A percentile compares a stretch with the other conserved stretches of the same genome.
Conservation (phyloP, 2,113 vertebrate genomes). For the Microcebus griseorufus region DNA sequence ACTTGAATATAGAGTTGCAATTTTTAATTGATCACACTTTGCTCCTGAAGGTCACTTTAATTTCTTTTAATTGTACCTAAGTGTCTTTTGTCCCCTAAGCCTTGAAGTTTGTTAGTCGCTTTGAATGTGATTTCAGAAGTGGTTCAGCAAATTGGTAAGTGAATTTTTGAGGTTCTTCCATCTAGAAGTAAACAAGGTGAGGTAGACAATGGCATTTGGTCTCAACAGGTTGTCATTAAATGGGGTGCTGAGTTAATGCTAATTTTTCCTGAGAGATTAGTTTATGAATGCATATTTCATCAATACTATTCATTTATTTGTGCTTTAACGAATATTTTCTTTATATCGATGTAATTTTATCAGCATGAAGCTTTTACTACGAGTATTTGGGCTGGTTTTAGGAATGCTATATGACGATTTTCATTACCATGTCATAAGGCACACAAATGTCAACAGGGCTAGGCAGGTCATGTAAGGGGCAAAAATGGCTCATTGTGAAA, state of each 20-base stretch:
- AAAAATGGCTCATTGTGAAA: not conserved
- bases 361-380: not conserved
- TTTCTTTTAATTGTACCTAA: conserved; percentile 70
- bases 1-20: not conserved
- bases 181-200: conserved; percentile 74
- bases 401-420: not conserved
- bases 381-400: not conserved
- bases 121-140: conserved; percentile 82
- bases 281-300: conserved; percentile 59
- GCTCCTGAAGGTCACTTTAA: conserved; percentile 59
- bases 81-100: not conserved
- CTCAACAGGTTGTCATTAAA: conserved; percentile 51
- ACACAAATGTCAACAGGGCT: not conserved
- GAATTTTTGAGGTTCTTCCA: conserved; percentile 71
- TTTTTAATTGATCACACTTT: conserved; percentile 18
- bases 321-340: not conserved
- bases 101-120: conserved; percentile 71
- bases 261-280: conserved; percentile 76
- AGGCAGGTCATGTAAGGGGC: not conserved
- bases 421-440: not conserved
- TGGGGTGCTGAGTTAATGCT: conserved; percentile 71
- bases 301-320: conserved; percentile 2
- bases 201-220: conserved; percentile 58
- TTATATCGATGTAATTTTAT: not conserved
- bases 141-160: conserved; percentile 76